Evolutionary conservation across 2,797 vertebrate genomes (phyloP).

Genomic region (Phoxinus dragarum): DNA sequence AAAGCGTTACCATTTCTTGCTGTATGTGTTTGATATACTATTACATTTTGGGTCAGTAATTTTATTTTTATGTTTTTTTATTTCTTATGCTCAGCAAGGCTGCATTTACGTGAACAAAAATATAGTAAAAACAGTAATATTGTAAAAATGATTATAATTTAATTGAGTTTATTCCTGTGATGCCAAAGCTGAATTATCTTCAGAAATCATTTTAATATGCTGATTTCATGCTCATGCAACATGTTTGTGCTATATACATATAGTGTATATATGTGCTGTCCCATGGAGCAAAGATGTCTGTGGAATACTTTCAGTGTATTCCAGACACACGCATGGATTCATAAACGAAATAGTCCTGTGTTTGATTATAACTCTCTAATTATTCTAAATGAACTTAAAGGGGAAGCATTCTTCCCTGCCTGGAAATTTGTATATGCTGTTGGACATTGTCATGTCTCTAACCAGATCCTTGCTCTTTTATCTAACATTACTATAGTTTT

Average conservation of each 20-base stretch:
- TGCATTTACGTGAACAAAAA: not conserved
- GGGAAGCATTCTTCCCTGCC: slow-evolving; percentile 6
- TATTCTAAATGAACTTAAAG: slow-evolving; percentile 29
- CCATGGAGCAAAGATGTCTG: slow-evolving; percentile 48
- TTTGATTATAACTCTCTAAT: slow-evolving; percentile 24
- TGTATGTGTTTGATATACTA: not conserved
- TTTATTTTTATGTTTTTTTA: not conserved
- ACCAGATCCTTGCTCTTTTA: not conserved
- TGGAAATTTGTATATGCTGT: slow-evolving; percentile 26
- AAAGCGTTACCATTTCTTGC: not conserved
- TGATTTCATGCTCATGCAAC: not conserved
- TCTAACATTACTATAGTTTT: not conserved
- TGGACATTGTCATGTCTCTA: not conserved
- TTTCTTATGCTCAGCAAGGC: not conserved
- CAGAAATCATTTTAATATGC: not conserved
- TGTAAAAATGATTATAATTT: not conserved
- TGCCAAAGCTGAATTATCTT: too few relatives aligned
- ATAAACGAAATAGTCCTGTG: slow-evolving; percentile 27
- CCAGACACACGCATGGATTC: slow-evolving; percentile 39
- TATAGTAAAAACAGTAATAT: not conserved
- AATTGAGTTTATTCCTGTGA: not conserved
- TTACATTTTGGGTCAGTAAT: not conserved
- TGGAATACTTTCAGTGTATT: slow-evolving; percentile 41
- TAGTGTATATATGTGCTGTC: not conserved
- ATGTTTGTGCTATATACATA: not conserved